Evolutionary conservation across 2,888 invertebrate species (phyloP), one percentile per base, ranked within the genome.

Genomic region (Sarcophaga rosellei): DNA sequence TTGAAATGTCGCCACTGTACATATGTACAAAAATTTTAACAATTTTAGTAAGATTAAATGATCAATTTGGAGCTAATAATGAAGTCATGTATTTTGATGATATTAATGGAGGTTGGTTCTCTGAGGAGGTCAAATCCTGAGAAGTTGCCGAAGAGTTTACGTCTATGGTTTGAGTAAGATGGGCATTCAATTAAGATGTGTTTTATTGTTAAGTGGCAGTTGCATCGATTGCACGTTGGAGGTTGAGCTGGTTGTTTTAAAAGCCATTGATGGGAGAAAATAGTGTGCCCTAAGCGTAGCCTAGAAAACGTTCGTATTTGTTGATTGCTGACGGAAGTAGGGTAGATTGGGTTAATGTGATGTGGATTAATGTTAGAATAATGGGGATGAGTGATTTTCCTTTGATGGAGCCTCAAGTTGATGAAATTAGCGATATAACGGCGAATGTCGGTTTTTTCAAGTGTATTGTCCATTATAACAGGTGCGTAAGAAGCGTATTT

Each of bases 281-380:
- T 57, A 35, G 76, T 45, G 45, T 77, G 76, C 11, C 76, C 77
- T 2, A 77, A 61, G 1, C 45, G 68, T 45, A 68, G n/a, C n/a
- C 25, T 57, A 17, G 59, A 59, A n/a, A 77, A 68, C 12, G 23
- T 59, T 21, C 21, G 66, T 4, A 68, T 77, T 61, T 68, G 59
- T 8, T 17, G 12, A 15, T 35, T 25, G 4, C 12, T 21, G 5
- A 5, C 44, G 11, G 17, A 12, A 17, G 45, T 68, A n/a, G 77
- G 61, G 23, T 68, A 68, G 2, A 20, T 15, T n/a, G 45, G 65
- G 2, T 23, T 15, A 2, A 53, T 65, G 53, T 66, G 4, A 5
- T 68, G 20, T 35, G 53, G 20, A 8, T 66, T 65, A 25, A 75
- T 66, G 6, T 20, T 20, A 1, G 57, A 66, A 17, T 59, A 76